Evolutionary conservation across 2,888 invertebrate genomes (phyloP), one percentile per base, ranked within the genome.

Genomic region (Gortyna flavago): DNA sequence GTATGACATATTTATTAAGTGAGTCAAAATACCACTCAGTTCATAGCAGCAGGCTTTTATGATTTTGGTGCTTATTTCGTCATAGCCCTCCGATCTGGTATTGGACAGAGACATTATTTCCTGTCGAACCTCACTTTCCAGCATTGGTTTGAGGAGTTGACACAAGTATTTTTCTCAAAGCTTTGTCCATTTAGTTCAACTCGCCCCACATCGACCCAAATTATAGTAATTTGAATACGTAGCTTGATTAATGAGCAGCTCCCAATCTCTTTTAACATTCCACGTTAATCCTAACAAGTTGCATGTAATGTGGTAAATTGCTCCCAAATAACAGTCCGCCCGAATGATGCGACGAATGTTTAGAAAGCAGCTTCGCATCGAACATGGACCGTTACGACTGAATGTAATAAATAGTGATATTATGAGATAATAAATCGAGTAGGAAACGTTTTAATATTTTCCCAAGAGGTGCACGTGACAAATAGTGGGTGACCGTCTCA

Each of bases 201-300:
- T 77, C 72, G 70, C 38, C 64, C 73, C 64, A 59, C 76, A 66
- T 74, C 70, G 72, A 73, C 51, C 59, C 70, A 85, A 87, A 91
- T 91, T 89, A 89, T 76, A 88, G 89, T 87, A 65, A 90, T 91
- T 89, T 91, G 87, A 90, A 90, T 91, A 89, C 81, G 79, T 62
- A 65, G 41, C 79, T 77, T 89, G 91, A 89, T 89, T 88, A 88
- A 90, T 89, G 86, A 80, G 67, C 78, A 77, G 85, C 86, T 81
- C 72, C 81, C 79, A 73, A 70, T 64, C 62, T 59, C 57, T 25
- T 65, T 66, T 38, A 35, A 66, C 75, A 75, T 80, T 78, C 68
- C 78, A 75, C 72, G 80, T 51, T 75, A 67, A 57, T 61, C 67
- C 81, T 76, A 81, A 81, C 82, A 67, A 79, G 68, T 84, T 62